Percentiles rank a stretch among this genome's conserved stretches.
Conservation (phyloP, 2,113 vertebrate genomes). For the Puma concolor region DNA sequence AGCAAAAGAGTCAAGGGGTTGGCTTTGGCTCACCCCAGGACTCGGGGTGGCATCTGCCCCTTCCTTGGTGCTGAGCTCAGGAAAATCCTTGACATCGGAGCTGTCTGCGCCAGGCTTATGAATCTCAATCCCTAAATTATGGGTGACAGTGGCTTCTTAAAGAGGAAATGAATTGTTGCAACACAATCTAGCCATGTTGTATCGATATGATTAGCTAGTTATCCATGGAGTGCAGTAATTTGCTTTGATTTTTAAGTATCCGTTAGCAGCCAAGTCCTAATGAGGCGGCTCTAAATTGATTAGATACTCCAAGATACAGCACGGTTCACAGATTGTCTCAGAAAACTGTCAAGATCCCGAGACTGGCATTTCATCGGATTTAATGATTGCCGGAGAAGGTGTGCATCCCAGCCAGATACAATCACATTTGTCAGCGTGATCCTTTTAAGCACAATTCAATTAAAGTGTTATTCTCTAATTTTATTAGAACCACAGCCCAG, state of each 20-base stretch:
- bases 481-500: conserved; percentile 92
- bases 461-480: conserved; percentile 97
- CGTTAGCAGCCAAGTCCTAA: conserved; percentile 87
- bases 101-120: conserved; percentile 75
- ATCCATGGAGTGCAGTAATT: conserved; percentile 89
- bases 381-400: conserved; percentile 92
- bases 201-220: conserved; percentile 89
- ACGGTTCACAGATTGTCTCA: conserved; percentile 92
- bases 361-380: conserved; percentile 97
- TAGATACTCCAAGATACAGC: conserved; percentile 89
- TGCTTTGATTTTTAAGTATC: conserved; percentile 92
- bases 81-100: conserved; percentile 76
- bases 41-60: background rate
- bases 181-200: conserved; percentile 85
- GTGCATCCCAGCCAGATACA: conserved; percentile 94
- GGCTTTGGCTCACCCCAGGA: background rate
- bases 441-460: conserved; percentile 99
- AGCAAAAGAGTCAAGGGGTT: background rate
- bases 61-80: background rate
- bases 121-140: conserved; percentile 87
- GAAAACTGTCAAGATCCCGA: conserved; percentile 90
- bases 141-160: conserved; percentile 81
- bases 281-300: conserved; percentile 94
- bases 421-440: conserved; percentile 98
- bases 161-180: conserved; percentile 86